phyloP scores from a whole-genome alignment of 2,888 invertebrate genomes.

The Rhynchonema sp. region DNA sequence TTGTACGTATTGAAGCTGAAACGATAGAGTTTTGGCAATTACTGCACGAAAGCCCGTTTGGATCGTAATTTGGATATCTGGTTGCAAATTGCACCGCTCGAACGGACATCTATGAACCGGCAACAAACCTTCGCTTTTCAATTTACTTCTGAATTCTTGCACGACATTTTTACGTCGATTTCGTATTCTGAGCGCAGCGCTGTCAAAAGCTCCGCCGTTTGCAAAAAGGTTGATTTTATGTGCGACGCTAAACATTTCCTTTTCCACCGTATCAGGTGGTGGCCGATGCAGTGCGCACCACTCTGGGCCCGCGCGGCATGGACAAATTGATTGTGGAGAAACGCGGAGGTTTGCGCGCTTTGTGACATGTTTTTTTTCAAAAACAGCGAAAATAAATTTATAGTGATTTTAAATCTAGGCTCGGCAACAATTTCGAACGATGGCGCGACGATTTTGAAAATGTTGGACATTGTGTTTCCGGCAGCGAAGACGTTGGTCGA shows the following conservation, averaged over 20 bases:
- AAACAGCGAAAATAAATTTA: neutral
- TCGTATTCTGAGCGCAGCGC: too few species aligned
- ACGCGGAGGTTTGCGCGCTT: conserved; percentile 42
- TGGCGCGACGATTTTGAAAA: conserved; percentile 93
- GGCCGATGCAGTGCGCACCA: conserved; percentile 87
- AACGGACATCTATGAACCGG: too few species aligned
- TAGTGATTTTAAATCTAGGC: neutral
- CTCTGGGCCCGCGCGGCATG: conserved; percentile 94
- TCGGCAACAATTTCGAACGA: conserved; percentile 88
- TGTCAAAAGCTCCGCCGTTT: neutral
- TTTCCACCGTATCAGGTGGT: conserved; percentile 40
- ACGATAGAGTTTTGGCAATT: too few species aligned
- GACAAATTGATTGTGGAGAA: conserved; percentile 88
- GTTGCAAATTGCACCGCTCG: too few species aligned
- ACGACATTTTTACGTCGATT: too few species aligned
- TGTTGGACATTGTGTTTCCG: conserved; percentile 91
- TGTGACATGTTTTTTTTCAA: too few species aligned
- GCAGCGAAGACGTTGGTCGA: conserved; percentile 94
- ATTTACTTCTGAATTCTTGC: too few species aligned
- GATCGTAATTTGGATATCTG: too few species aligned
- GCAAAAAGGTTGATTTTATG: neutral
- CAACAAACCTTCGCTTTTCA: too few species aligned
- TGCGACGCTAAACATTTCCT: neutral
- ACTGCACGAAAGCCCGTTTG: too few species aligned
- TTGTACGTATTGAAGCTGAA: too few species aligned